These are phyloP conservation scores for Bursaphelenchus mucronatus DNA, from an alignment of 1,140 invertebrate species.

Conservation along the genomic window DNA sequence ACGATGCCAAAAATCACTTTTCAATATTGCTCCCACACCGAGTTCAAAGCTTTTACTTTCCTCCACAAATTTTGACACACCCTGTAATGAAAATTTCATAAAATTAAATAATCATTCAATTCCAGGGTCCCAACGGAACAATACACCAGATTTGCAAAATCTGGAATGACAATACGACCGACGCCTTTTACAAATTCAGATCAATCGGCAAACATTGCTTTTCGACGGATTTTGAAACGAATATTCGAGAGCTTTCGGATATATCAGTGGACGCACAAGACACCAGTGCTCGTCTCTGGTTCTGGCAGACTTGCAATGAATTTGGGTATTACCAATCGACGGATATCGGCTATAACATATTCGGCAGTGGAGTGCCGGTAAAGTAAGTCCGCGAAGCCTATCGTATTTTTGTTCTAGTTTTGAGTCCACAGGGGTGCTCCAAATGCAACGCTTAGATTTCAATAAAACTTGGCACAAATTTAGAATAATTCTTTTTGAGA, in stretches of 20 bases:
- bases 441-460: no score
- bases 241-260: neutral
- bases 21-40: no score
- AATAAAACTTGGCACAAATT: no score
- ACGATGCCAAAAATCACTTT: no score
- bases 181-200: slow-evolving; percentile 1
- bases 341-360: slow-evolving; percentile 11
- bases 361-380: slow-evolving; percentile 6
- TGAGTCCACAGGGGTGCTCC: no score
- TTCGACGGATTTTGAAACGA: neutral
- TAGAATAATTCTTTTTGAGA: no score
- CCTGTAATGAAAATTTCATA: no score
- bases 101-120: no score
- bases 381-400: slow-evolving; percentile 8
- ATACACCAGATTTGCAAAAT: slow-evolving; percentile 7
- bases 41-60: no score
- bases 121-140: neutral
- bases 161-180: neutral
- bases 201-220: neutral
- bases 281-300: neutral
- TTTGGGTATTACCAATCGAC: slow-evolving; percentile 11
- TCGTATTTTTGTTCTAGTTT: no score
- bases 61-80: no score
- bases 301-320: slow-evolving; percentile 15
- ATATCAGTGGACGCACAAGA: neutral